Evolutionary conservation across 2,888 invertebrate genomes (phyloP).

Genomic region (Crematogaster levior): DNA sequence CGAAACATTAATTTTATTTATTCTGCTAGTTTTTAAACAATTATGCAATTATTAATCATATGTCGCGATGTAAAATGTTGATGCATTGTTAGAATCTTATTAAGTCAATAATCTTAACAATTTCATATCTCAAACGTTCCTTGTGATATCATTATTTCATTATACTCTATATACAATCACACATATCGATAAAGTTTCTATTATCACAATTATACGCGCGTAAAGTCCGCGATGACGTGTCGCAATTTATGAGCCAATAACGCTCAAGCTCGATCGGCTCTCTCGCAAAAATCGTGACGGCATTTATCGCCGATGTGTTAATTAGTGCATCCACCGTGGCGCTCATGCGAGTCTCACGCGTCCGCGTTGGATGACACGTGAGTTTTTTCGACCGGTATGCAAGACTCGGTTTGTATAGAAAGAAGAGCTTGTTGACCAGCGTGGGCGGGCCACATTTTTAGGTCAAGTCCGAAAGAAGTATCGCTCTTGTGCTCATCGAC

Average conservation of each 20-base stretch:
- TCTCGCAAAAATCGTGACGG: constrained; percentile 9
- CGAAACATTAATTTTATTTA: not conserved
- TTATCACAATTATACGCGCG: not conserved
- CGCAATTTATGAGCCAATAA: constrained; percentile 33
- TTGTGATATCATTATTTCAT: not conserved
- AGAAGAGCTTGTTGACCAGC: constrained; percentile 22
- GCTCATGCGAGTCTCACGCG: constrained; percentile 8
- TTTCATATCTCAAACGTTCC: not conserved
- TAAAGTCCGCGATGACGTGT: not conserved
- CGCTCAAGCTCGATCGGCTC: not conserved
- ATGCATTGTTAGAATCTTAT: not conserved
- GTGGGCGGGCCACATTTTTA: constrained; percentile 45
- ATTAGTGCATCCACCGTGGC: constrained; percentile 16
- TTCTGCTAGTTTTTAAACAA: not conserved
- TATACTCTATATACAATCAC: not conserved
- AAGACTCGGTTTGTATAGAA: constrained; percentile 18
- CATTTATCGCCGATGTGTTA: constrained; percentile 17
- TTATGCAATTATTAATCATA: not conserved
- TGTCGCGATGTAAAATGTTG: not conserved
- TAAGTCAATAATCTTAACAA: not conserved
- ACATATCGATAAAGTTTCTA: not conserved
- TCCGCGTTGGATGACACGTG: not conserved
- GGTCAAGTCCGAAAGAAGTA: constrained; percentile 46
- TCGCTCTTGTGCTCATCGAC: constrained; percentile 23
- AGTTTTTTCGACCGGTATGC: constrained; percentile 22